Evolutionary conservation across 2,797 vertebrate genomes (phyloP).

Genomic region (Anisognathus igniventris): DNA sequence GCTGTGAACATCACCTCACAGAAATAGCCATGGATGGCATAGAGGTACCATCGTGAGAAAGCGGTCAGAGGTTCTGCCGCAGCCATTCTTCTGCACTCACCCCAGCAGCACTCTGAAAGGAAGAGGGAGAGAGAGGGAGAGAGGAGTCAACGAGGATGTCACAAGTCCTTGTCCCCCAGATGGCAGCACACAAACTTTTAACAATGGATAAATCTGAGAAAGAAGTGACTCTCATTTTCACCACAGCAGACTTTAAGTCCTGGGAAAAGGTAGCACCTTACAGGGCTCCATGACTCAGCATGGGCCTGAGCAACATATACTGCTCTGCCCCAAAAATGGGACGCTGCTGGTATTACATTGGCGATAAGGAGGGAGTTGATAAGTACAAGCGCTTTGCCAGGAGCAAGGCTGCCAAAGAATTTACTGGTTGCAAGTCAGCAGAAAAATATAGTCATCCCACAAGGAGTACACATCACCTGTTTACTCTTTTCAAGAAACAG

Average conservation of each 20-base stretch:
- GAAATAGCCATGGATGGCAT: conserved; percentile 97
- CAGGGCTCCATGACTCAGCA: neutral
- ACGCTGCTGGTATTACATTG: fast-evolving
- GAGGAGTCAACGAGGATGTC: neutral
- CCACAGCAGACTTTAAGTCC: neutral
- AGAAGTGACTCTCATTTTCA: neutral
- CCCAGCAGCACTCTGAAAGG: conserved; percentile 53
- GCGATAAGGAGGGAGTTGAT: neutral
- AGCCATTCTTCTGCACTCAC: conserved; percentile 68
- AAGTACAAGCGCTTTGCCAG: neutral
- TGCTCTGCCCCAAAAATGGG: neutral
- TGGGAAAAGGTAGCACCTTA: neutral
- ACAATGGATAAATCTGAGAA: neutral
- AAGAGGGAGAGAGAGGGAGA: neutral
- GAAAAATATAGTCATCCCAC: neutral
- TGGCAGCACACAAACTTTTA: neutral
- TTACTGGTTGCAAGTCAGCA: neutral
- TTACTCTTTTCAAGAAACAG: neutral
- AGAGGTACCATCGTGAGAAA: conserved; percentile 96
- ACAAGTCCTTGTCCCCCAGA: neutral
- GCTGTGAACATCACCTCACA: conserved; percentile 99
- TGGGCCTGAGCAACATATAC: fast-evolving
- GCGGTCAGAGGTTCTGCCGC: conserved; percentile 87
- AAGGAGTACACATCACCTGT: neutral
- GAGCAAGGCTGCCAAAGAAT: neutral